phyloP scores from a whole-genome alignment of 2,113 vertebrate genomes.

The Oryzias celebensis region DNA sequence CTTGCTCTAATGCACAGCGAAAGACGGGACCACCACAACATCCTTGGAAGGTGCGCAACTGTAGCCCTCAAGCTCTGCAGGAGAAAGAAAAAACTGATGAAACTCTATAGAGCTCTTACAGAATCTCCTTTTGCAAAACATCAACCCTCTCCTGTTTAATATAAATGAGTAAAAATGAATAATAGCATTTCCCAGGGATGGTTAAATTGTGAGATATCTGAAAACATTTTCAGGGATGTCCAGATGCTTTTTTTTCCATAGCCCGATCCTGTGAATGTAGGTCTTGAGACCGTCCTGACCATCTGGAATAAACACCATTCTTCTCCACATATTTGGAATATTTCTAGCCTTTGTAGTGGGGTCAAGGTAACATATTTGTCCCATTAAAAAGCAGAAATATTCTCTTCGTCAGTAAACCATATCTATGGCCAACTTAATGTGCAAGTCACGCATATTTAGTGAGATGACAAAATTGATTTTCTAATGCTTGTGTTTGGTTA shows the following conservation, averaged over 20 bases:
- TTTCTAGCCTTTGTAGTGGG: background rate
- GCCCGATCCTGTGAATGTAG: background rate
- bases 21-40: conserved; percentile 48
- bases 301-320: conserved; percentile 14
- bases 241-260: background rate
- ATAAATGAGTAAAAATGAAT: background rate
- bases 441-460: no score
- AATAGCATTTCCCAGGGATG: background rate
- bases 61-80: conserved; percentile 12
- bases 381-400: no score
- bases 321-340: conserved; percentile 1
- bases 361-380: no score
- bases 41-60: conserved; percentile 22
- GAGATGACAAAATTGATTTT: no score
- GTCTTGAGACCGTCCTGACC: conserved; percentile 2
- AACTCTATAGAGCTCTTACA: conserved; percentile 44
- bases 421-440: no score
- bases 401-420: no score
- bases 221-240: background rate
- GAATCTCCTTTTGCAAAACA: conserved; percentile 10
- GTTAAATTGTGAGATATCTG: background rate
- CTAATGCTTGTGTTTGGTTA: no score
- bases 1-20: conserved; percentile 31
- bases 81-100: conserved; percentile 48
- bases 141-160: conserved; percentile 2